Base-by-base conservation (phyloP, 1,140 invertebrate genomes). In the Drosophila ohnishii region DNA sequence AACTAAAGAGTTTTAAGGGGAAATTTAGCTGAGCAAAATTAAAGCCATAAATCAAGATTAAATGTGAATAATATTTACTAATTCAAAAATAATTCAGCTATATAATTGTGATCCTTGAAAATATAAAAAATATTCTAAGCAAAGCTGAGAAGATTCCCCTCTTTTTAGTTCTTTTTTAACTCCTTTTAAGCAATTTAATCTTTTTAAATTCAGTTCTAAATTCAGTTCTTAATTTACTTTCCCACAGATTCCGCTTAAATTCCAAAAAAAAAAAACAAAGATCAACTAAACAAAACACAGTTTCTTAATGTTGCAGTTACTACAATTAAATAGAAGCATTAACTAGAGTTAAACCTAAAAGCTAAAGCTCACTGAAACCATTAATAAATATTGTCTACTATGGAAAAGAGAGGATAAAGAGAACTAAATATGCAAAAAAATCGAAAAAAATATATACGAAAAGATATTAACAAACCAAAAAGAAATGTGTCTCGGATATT, bases 281-380 rank as follows among this genome's bases (percentile, higher is more conserved):
- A 71, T 22, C 37, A n/a, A 77, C 75, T 75, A 69, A 69, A 59
- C 39, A 55, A 47, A 77, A 55, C 50, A 55, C 42, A 77, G 73
- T 75, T 76, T 75, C 74, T 76, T 59, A 75, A 76, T 60, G 74
- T 75, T 76, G 71, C 71, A 76, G 74, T 76, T 76, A 76, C 74
- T 75, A 75, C 39, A 35, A 60, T 37, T 39, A 44, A 47, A 76
- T 56, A 69, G 57, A 67, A 67, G 50, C 74, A 69, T 76, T 67
- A 61, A 56, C 56, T 76, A 75, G 62, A 55, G 35, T 66, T 44
- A 66, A 75, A 63, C 16, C 40, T 59, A 71, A 80, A 35, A 74
- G 48, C 48, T 44, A 77, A 63, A 76, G 48, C 55, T 70, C 53
- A 47, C 62, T 44, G 37, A 65, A 57, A 51, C 47, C 61, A 48